Evolutionary conservation across 2,797 vertebrate genomes (phyloP), one percentile per base, ranked within the genome.

Genomic region (Novumbra hubbsi): DNA sequence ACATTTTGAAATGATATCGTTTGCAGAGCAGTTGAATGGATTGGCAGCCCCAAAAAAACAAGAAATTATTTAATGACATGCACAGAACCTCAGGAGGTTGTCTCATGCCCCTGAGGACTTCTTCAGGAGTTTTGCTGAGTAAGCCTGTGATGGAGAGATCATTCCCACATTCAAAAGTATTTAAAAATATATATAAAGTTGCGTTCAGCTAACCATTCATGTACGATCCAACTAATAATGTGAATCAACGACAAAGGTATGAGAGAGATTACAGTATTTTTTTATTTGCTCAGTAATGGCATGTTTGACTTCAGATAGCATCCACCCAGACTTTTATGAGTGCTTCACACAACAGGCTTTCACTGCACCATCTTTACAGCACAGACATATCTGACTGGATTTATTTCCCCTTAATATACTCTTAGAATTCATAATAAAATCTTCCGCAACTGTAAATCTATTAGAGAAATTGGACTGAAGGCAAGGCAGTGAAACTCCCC

Each of bases 311-410:
- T 72, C 73, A 73, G 68, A 81, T 69, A 48, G 69, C 70, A 78
- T 83, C 78, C 68, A 78, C 38, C 68, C 67, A 78, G 81, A 82
- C 86, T 71, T 86, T 88, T 84, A 85, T 78, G 73, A 81, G 70
- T 19, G 1, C 2, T 21, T 85, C 86, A 85, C 86, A 87, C 83
- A 87, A 75, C 73, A 73, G 70, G 81, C 84, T 82, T 81, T 83
- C 77, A 87, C 79, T 75, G 4, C 82, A 80, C 32, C 65, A 49
- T 83, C 73, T 86, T 87, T 86, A 90, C 87, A 88, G 78, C 81
- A 79, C 87, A 77, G 70, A 80, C 77, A 65, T 79, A 83, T 84
- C 85, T 38, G 45, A 81, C 79, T 82, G 57, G 60, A 83, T 87
- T 34, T 82, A 76, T 75, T 81, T 83, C 80, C 45, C 80, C 60